Percentiles rank a stretch among this genome's conserved stretches.
These are phyloP conservation scores for Apogon hyalosoma DNA, from an alignment of 2,797 vertebrate species.

Conservation along the genomic window DNA sequence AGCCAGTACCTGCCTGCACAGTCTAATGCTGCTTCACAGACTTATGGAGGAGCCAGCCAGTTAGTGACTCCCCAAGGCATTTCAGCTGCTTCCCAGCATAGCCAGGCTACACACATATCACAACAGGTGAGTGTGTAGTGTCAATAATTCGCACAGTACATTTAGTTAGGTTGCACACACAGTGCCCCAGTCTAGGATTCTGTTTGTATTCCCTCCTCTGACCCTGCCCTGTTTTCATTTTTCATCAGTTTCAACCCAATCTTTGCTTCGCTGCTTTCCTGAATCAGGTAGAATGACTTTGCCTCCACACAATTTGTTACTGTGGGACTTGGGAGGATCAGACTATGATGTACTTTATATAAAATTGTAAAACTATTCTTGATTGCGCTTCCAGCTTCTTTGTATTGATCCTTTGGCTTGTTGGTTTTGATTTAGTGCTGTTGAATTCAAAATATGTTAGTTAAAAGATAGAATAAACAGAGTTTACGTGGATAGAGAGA, in stretches of 20 bases:
- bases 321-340: conserved; percentile 19
- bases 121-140: conserved; percentile 62
- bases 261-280: conserved; percentile 62
- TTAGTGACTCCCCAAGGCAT: conserved; percentile 38
- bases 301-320: conserved; percentile 43
- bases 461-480: too few relatives aligned
- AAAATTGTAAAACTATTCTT: too few relatives aligned
- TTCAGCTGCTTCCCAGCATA: conserved; percentile 45
- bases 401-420: neutral
- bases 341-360: conserved; percentile 11
- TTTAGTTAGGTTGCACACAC: conserved; percentile 7
- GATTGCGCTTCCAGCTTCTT: neutral
- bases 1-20: conserved; percentile 63
- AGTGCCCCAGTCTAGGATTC: conserved; percentile 18
- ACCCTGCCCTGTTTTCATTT: conserved; percentile 57
- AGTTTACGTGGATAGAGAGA: conserved; percentile 10
- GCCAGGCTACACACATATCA: conserved; percentile 47
- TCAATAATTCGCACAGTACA: neutral
- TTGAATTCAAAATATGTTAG: conserved; percentile 44
- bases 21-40: conserved; percentile 56
- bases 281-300: conserved; percentile 64
- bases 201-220: conserved; percentile 42
- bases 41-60: conserved; percentile 45
- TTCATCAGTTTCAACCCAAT: conserved; percentile 69
- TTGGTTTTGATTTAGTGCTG: conserved; percentile 35